A percentile compares a stretch with the other conserved stretches of the same genome.
Conservation (phyloP, 2,113 vertebrate species). For the Amphilophus citrinellus region DNA sequence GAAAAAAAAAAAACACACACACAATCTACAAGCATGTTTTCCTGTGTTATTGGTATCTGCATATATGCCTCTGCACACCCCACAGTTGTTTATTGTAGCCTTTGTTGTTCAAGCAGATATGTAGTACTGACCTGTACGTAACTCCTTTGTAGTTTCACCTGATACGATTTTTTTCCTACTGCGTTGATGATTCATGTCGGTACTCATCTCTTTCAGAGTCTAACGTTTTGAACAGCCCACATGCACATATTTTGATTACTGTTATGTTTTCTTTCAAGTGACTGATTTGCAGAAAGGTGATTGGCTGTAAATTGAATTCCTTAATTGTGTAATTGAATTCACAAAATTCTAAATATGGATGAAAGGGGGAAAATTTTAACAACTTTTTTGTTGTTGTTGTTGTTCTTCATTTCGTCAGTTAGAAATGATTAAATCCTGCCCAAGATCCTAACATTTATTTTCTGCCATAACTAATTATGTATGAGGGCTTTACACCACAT, state of each 20-base stretch:
- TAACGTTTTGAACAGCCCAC: not conserved
- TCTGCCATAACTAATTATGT: conserved; percentile 4
- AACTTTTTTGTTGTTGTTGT: too few species aligned
- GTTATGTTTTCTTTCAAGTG: not conserved
- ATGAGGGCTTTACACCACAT: not conserved
- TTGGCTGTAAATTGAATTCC: not conserved
- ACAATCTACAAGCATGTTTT: conserved; percentile 36
- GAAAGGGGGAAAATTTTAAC: not conserved
- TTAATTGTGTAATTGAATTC: not conserved
- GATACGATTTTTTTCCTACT: conserved; percentile 23
- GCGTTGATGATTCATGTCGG: conserved; percentile 20
- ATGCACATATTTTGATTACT: not conserved
- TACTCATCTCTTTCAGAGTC: not conserved
- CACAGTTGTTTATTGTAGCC: not conserved
- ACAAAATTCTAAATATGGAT: not conserved
- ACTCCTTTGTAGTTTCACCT: conserved; percentile 17
- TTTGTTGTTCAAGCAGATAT: conserved; percentile 29
- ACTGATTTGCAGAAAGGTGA: conserved; percentile 16
- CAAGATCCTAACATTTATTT: not conserved
- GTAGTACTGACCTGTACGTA: not conserved
- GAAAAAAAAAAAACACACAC: not conserved
- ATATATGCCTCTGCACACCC: not conserved
- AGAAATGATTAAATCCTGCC: not conserved
- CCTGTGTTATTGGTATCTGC: conserved; percentile 45
- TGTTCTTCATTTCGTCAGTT: not conserved